Evolutionary conservation across 2,113 vertebrate species (phyloP), one percentile per base, ranked within the genome.

Genomic region (Rhea americana): DNA sequence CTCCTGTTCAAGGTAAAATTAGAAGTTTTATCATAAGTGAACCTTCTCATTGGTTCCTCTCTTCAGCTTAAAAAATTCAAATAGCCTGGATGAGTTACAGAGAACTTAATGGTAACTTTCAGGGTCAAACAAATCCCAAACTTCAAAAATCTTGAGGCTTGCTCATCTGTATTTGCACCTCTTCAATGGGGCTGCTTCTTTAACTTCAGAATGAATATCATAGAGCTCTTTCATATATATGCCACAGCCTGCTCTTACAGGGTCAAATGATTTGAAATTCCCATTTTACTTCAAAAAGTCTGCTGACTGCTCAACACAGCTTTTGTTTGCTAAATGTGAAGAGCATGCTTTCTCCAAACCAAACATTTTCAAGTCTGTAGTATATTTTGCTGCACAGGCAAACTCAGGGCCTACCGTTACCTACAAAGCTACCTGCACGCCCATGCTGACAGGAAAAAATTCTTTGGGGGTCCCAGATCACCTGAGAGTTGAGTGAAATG

Each of bases 21-120:
- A 79, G 68, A 89, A 89, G 39, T n/a, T 77, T 26, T 84, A 58
- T 85, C 89, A 71, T 73, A 86, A 85, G 37, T 82, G 79, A 94
- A 94, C 83, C 70, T 89, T 86, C 53, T 93, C 91, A 76, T 76
- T 3, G 3, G 84, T 93, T 82, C n/a, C 37, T 50, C 73, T 94
- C 66, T 65, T 82, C 84, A 80, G 32, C 37, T 77, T 63, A 28
- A 85, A 51, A 87, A 87, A 63, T 76, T 94, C 75, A 89, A 91
- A 66, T 75, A 93, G 72, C 18, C 55, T 76, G 20, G 53, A 82
- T 80, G 82, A 91, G 41, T 83, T 86, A 87, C 50, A 66, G n/a
- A 87, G 24, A 76, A 79, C 30, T 65, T 86, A 63, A 70, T 24
- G 37, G 89, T 14, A n/a, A 53, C 48, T 88, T 56, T 41, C 58